Evolutionary conservation across 2,113 vertebrate genomes (phyloP), one percentile per base, ranked within the genome.

Genomic region (Terrapene triunguis): DNA sequence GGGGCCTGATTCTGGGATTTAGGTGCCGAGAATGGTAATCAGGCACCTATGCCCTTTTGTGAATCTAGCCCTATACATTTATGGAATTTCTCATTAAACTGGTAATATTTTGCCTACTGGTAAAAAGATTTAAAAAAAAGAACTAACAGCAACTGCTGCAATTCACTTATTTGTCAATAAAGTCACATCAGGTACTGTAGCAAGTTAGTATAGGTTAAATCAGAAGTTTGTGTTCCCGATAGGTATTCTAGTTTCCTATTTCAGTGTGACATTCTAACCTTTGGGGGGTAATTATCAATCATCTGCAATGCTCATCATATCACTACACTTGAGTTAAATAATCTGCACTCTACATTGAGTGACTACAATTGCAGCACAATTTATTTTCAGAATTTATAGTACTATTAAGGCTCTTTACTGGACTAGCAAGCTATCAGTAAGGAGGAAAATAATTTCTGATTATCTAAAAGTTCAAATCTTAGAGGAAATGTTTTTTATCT

Each of bases 201-300:
- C 83, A 86, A 85, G 93, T 83, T 94, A 80, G 89, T 57, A n/a
- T 1, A n/a, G 80, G 87, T 85, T 92, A 59, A 94, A 89, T 12
- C 62, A 81, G 65, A 72, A 72, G 35, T 59, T 19, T 59, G 12
- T 59, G 6, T 59, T 59, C 57, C 27, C 12, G 14, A 80, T 53
- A 79, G 87, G 80, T 84, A 79, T 10, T 53, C 78, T 25, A 29
- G 83, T 84, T 44, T 38, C 87, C 84, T 53, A 89, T 92, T 93
- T 89, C 88, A 89, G 48, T 93, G 79, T 81, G 89, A 47, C 95
- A 90, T 59, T 14, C n/a, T 38, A 93, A 93, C 42, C 47, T 86
- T 50, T 79, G 86, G 80, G 89, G 95, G 93, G 47, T 84, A 81
- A 90, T 89, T 65, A 95, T 91, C 91, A 95, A 53, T 90, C 89